These are phyloP conservation scores for Phenganax marumi DNA, from an alignment of 92 coral and sea anemone species.

Conservation along the genomic window DNA sequence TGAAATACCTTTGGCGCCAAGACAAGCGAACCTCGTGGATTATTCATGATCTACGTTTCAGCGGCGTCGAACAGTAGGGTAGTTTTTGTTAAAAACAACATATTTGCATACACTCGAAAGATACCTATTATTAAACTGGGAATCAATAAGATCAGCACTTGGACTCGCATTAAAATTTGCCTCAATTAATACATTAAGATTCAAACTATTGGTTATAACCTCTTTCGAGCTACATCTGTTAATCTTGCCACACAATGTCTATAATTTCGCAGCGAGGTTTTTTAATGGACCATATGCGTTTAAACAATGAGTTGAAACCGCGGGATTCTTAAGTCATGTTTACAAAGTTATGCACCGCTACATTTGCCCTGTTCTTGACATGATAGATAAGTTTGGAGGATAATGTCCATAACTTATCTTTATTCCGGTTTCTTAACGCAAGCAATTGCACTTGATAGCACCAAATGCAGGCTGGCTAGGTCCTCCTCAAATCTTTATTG, in stretches of 20 bases:
- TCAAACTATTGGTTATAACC: background rate
- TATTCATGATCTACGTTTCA: conserved; percentile 15
- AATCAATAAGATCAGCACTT: background rate
- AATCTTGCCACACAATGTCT: background rate
- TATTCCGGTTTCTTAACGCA: too few relatives aligned
- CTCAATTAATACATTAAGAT: background rate
- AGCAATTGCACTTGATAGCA: too few relatives aligned
- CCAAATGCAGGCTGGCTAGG: too few relatives aligned
- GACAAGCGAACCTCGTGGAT: conserved; percentile 20
- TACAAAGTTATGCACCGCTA: background rate
- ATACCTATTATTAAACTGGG: too few relatives aligned
- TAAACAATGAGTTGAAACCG: background rate
- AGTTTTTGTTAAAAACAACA: conserved; percentile 8
- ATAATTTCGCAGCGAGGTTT: background rate
- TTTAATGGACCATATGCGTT: background rate
- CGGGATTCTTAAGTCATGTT: background rate
- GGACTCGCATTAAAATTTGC: background rate
- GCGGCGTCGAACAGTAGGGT: conserved; percentile 20
- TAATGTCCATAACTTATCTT: background rate
- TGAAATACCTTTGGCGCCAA: background rate
- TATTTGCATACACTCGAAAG: too few relatives aligned
- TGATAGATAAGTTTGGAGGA: background rate
- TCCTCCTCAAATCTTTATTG: too few relatives aligned
- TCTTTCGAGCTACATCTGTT: too few relatives aligned
- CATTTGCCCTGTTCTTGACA: too few relatives aligned